These are phyloP conservation scores for Chrysina gloriosa DNA, from an alignment of 2,888 invertebrate species.

Conservation along the genomic window DNA sequence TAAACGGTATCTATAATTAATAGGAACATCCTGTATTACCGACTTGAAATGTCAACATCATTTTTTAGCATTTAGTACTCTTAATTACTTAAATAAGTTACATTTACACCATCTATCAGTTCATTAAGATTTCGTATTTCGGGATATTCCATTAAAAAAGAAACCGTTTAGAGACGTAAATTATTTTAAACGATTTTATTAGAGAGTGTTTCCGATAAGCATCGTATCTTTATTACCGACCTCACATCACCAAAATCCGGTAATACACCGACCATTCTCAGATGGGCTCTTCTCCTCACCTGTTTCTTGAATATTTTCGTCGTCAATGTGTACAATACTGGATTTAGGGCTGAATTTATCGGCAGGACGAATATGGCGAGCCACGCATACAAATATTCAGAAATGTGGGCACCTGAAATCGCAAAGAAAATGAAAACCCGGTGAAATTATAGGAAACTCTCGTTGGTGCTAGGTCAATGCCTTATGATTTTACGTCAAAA, in stretches of 20 bases:
- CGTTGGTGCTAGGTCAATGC: no score
- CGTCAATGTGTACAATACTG: constrained; percentile 72
- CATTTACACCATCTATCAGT: no score
- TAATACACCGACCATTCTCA: neutral
- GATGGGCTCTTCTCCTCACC: constrained; percentile 55
- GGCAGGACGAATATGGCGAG: constrained; percentile 72
- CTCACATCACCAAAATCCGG: neutral
- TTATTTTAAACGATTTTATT: neutral
- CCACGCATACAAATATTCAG: constrained; percentile 71
- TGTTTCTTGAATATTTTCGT: constrained; percentile 72
- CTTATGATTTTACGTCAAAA: no score
- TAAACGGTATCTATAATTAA: no score
- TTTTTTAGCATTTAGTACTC: no score
- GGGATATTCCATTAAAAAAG: no score
- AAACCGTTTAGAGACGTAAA: no score
- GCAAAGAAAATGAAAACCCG: constrained; percentile 8
- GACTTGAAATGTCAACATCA: no score
- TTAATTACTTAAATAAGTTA: no score
- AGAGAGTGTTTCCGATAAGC: neutral
- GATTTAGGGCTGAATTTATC: constrained; percentile 73
- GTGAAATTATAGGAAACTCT: no score
- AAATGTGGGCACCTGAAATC: constrained; percentile 67
- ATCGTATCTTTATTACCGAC: neutral
- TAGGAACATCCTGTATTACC: no score
- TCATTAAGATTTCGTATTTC: no score